These are phyloP conservation scores for Lissocephala sabroskyi DNA, from an alignment of 2,888 invertebrate genomes.

Conservation along the genomic window DNA sequence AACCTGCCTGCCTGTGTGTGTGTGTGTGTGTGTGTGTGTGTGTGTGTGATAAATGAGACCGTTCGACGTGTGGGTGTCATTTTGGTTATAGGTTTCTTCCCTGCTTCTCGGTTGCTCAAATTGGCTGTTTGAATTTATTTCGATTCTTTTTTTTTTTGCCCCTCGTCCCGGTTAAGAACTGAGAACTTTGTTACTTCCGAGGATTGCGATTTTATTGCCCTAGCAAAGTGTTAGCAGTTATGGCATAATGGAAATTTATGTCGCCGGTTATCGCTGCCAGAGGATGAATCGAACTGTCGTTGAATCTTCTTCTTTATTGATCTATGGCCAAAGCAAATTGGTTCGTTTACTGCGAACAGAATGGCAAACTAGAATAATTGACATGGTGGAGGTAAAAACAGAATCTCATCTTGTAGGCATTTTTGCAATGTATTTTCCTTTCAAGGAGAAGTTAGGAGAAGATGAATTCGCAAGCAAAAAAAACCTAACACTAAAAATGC, in stretches of 20 bases:
- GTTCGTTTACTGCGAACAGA: too few species aligned
- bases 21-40: neutral
- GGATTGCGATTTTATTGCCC: neutral
- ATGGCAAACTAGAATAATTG: too few species aligned
- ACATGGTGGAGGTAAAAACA: too few species aligned
- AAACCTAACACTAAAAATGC: too few species aligned
- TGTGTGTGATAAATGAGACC: constrained; percentile 45
- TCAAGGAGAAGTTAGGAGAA: too few species aligned
- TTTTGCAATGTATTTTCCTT: too few species aligned
- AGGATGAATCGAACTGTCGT: too few species aligned
- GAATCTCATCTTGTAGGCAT: too few species aligned
- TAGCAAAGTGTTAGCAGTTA: constrained; percentile 38
- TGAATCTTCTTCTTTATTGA: too few species aligned
- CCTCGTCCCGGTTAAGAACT: neutral
- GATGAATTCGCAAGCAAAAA: too few species aligned
- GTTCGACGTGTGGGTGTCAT: constrained; percentile 34
- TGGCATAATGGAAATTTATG: constrained; percentile 58
- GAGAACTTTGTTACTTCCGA: too few species aligned
- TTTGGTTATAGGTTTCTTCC: constrained; percentile 24
- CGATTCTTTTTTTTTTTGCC: constrained; percentile 17
- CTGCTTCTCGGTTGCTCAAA: constrained; percentile 15
- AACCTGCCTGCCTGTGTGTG: neutral
- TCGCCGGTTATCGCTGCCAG: constrained; percentile 36
- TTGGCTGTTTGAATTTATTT: constrained; percentile 56
- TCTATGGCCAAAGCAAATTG: too few species aligned